These are phyloP conservation scores for Epinephelus lanceolatus DNA, from an alignment of 2,113 vertebrate species.

Conservation along the genomic window DNA sequence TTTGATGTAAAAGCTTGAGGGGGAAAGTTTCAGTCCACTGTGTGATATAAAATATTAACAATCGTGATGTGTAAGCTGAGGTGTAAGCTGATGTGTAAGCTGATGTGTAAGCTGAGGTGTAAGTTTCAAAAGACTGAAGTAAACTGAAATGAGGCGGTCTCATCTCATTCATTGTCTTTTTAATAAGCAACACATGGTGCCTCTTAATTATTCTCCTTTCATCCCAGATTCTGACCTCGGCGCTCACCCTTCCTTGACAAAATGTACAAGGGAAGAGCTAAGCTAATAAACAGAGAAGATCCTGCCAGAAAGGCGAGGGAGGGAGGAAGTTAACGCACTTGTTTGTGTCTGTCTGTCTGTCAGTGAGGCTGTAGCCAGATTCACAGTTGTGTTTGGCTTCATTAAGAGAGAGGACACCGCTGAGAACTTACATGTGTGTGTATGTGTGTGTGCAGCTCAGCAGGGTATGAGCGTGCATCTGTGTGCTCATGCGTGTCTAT, in stretches of 20 bases:
- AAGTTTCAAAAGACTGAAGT: not conserved
- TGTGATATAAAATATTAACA: not conserved
- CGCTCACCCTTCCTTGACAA: not conserved
- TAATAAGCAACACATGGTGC: constrained; percentile 26
- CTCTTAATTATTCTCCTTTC: constrained; percentile 35
- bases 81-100: not conserved
- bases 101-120: not conserved
- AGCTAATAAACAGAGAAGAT: constrained; percentile 53
- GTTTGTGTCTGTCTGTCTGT: constrained; percentile 22
- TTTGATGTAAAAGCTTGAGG: not conserved
- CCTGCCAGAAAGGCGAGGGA: constrained; percentile 20
- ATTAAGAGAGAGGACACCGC: constrained; percentile 10
- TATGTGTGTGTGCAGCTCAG: not conserved
- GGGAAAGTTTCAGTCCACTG: not conserved
- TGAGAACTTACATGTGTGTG: not conserved
- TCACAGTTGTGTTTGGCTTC: constrained; percentile 30
- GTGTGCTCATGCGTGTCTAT: constrained; percentile 1
- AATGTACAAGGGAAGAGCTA: constrained; percentile 29
- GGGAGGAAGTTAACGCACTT: not conserved
- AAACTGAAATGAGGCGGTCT: not conserved
- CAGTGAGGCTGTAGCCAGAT: constrained; percentile 5
- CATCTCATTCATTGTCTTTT: constrained; percentile 2
- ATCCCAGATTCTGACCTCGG: constrained; percentile 18
- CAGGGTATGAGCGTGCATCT: not conserved
- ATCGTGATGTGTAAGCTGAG: not conserved